Evolutionary conservation across 2,113 vertebrate genomes (phyloP), one percentile per base, ranked within the genome.

Genomic region (Periophthalmus modestus): DNA sequence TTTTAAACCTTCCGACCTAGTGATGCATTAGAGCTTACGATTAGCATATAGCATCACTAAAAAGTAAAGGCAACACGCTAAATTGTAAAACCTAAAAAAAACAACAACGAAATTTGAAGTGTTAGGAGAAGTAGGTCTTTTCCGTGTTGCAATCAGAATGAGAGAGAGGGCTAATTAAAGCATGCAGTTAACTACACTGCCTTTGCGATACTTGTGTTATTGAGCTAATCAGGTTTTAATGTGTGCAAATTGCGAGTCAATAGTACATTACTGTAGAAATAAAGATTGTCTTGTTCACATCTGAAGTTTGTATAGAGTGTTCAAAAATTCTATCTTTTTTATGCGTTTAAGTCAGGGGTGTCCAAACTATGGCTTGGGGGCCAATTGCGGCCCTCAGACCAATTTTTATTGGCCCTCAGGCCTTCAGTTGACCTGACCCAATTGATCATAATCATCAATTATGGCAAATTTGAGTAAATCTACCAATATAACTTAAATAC

Each of bases 1-100:
- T 82, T 83, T 86, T 68, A 57, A 82, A 82, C 71, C 78, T 55
- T 48, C 16, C 11, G 14, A 85, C 66, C 76, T n/a, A 66, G 83
- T 73, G 23, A 59, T 75, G 24, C 16, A 72, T 68, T 43, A 62
- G 36, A 76, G 24, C 47, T 33, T 72, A 28, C 21, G 21, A 14
- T 67, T 39, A 39, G 19, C 59, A 62, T 59, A 24, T 34, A 62
- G 28, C 57, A 14, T 23, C 21, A 28, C 54, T 21, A 14, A 43
- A 43, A 43, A 24, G 11, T 59, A 14, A 5, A 9, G 9, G 21
- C 19, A 54, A 54, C n/a, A n/a, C 6, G 18, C 19, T 55, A 55
- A 55, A 24, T 2, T 23, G 54, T 23, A 4, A 57, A 19, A 19
- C 7, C n/a, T 23, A 59, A 43, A 10, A 24, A 59, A 59, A 7